phyloP scores from a whole-genome alignment of 2,113 vertebrate species.

The Panthera uncia region DNA sequence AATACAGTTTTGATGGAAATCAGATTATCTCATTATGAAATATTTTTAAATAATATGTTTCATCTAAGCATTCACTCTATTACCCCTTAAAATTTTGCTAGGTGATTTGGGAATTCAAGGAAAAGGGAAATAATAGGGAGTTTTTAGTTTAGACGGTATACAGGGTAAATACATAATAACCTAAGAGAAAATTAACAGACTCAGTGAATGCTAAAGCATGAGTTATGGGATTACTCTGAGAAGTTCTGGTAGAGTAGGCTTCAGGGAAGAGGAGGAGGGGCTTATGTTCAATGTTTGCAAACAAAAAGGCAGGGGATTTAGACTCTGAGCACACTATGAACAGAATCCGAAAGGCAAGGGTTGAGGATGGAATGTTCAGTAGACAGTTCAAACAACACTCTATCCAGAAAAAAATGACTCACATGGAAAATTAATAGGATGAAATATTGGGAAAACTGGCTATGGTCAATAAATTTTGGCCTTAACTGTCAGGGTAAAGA shows the following conservation, averaged over 20 bases:
- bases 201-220: neutral
- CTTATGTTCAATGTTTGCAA: neutral
- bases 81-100: neutral
- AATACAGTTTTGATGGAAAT: neutral
- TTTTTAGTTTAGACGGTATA: neutral
- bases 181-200: neutral
- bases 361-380: neutral
- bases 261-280: neutral
- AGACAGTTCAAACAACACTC: neutral
- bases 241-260: neutral
- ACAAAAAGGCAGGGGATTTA: neutral
- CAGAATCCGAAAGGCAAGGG: neutral
- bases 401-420: neutral
- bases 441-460: neutral
- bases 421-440: neutral
- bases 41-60: neutral
- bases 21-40: neutral
- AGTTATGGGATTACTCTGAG: neutral
- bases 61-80: neutral
- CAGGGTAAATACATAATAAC: neutral
- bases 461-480: neutral
- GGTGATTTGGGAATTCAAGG: neutral
- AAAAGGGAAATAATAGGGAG: neutral
- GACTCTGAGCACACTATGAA: neutral
- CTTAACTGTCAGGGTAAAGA: neutral